Evolutionary conservation across 2,113 vertebrate species (phyloP), one percentile per base, ranked within the genome.

Genomic region (Litocranius walleri): DNA sequence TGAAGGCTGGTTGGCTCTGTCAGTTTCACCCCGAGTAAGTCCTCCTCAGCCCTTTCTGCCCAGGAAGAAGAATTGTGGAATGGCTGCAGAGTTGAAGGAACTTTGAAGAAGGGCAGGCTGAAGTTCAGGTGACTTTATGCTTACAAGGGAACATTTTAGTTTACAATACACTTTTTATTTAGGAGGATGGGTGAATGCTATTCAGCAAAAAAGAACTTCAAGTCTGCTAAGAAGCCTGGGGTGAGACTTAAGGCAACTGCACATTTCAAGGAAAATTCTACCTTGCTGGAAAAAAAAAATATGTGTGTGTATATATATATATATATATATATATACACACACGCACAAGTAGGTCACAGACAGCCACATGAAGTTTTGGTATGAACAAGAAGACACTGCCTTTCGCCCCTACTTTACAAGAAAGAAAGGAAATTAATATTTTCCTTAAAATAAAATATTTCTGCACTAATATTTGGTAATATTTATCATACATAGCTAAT

Each of bases 161-260:
- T 98, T 97, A 95, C 80, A 96, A 85, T 52, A 93, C 56, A 82
- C 48, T 97, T 96, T 97, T 90, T 97, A 88, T 92, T 90, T 97
- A 90, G 91, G 80, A 96, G 89, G 71, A 77, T 36, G 23, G 86
- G 88, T 50, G 45, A 94, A 90, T 4, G 36, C 96, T 88, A 97
- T 90, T 97, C 93, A 97, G 98, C 87, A 95, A 87, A 95, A 90
- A 98, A 86, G 56, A 94, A 93, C 67, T 74, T 84, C 61, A 84
- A 57, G 80, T 89, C 36, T 6, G 48, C 95, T 94, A 98, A 97
- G 64, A 96, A 95, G 96, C 91, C 97, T 96, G 94, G 78, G 97
- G 97, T 96, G 88, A 95, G 83, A 97, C 97, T 97, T 77, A 93
- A 98, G 97, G 97, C 96, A 95, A 98, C 27, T 90, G 52, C 33